Evolutionary conservation across 2,797 vertebrate species (phyloP).

Genomic region (Setipinna tenuifilis): DNA sequence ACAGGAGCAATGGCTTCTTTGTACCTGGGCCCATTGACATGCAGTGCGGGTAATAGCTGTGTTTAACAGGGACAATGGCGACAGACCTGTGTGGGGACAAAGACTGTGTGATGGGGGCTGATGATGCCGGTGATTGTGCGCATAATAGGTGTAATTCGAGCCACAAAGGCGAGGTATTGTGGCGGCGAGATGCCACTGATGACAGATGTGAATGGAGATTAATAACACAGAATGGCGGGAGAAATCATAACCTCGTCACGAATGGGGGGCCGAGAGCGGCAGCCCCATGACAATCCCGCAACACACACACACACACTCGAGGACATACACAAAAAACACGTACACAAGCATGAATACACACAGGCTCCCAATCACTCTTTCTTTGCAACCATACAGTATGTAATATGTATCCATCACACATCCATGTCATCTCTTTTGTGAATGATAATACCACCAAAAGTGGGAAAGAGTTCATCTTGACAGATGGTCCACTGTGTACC

Average conservation of each 20-base stretch:
- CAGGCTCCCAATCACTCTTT: not conserved
- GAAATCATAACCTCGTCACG: conserved; percentile 60
- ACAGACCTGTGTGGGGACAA: conserved; percentile 60
- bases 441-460: not conserved
- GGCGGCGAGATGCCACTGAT: conserved; percentile 62
- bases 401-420: not conserved
- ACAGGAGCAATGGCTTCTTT: conserved; percentile 35
- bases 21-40: conserved; percentile 45
- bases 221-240: conserved; percentile 66
- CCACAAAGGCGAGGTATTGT: conserved; percentile 62
- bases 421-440: not conserved
- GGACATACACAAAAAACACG: not conserved
- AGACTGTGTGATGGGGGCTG: conserved; percentile 62
- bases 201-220: conserved; percentile 67
- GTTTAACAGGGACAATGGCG: conserved; percentile 50
- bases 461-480: not conserved
- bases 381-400: not conserved
- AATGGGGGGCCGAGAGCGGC: not conserved
- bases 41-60: conserved; percentile 59
- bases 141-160: conserved; percentile 68
- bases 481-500: not conserved
- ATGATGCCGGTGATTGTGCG: conserved; percentile 57
- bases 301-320: no score
- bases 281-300: no score
- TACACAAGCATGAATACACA: not conserved